Conservation (phyloP, 1,140 invertebrate species). For the Lamellibrachia luymesi region DNA sequence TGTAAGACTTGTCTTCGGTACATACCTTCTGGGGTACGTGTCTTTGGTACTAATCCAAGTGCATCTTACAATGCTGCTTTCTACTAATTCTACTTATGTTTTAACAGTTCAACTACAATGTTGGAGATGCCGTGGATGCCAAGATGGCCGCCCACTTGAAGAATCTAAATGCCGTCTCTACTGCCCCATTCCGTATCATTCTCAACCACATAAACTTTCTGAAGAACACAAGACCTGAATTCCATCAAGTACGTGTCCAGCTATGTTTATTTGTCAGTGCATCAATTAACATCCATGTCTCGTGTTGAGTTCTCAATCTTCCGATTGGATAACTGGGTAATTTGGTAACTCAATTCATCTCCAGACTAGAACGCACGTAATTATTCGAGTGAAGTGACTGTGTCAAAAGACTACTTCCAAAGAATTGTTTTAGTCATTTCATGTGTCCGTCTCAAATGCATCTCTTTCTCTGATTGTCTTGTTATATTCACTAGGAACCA, state of each 20-base stretch:
- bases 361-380: too few species aligned
- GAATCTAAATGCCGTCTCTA: neutral
- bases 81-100: neutral
- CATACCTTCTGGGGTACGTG: too few species aligned
- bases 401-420: too few species aligned
- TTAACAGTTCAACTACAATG: neutral
- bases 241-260: neutral
- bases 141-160: neutral
- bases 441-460: too few species aligned
- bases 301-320: too few species aligned
- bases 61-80: neutral
- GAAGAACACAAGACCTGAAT: neutral
- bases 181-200: neutral
- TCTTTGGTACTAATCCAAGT: neutral
- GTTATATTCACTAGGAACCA: too few species aligned
- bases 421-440: too few species aligned
- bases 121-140: neutral
- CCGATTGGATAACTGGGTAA: too few species aligned
- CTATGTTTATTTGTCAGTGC: neutral
- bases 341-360: too few species aligned
- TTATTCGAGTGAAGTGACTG: too few species aligned
- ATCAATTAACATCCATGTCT: too few species aligned
- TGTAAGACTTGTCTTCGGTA: neutral
- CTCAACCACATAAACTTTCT: neutral
- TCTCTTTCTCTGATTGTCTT: too few species aligned